Percentiles rank a stretch among this genome's conserved stretches.
These are phyloP conservation scores for Stictonetta naevosa DNA, from an alignment of 2,113 vertebrate species.

Conservation along the genomic window DNA sequence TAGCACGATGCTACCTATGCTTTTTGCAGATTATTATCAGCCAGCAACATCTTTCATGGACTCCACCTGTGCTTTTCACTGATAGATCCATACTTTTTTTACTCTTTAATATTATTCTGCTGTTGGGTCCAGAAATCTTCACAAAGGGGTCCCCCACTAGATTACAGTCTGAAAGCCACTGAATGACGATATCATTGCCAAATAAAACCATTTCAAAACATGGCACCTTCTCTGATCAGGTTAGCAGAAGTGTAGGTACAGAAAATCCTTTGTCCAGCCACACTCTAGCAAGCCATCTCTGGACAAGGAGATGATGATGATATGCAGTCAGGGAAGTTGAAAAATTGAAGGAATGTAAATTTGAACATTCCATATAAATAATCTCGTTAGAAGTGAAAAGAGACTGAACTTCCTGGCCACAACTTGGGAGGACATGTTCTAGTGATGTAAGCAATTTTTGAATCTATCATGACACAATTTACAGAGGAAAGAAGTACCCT, in stretches of 20 bases:
- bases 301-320: background rate
- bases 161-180: background rate
- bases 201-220: background rate
- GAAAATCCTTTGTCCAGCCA: background rate
- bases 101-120: background rate
- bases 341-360: background rate
- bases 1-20: background rate
- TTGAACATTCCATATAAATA: background rate
- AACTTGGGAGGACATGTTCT: background rate
- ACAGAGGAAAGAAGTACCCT: background rate
- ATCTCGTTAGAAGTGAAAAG: background rate
- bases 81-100: background rate
- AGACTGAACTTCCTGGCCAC: background rate
- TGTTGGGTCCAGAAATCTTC: background rate
- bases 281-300: background rate
- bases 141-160: background rate
- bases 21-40: background rate
- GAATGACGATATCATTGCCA: background rate
- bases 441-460: background rate
- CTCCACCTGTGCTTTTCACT: background rate
- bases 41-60: background rate
- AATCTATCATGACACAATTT: background rate
- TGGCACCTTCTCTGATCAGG: background rate
- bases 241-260: background rate
- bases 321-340: background rate